Conservation (phyloP, 1,140 invertebrate species). For the Drosophila repleta region DNA sequence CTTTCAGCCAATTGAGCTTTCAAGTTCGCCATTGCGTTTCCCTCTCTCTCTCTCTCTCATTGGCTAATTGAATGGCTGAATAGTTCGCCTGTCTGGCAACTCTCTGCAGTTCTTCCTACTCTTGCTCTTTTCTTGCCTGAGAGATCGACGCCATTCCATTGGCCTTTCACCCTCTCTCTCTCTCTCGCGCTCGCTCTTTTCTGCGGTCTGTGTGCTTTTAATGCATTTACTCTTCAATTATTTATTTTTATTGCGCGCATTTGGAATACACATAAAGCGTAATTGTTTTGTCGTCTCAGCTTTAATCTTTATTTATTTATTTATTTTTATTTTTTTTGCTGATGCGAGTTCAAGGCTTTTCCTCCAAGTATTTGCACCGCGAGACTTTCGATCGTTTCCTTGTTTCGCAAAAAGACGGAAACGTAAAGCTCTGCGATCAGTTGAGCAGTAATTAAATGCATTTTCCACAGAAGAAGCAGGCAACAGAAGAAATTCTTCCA, state of each 20-base stretch:
- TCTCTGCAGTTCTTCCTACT: conserved; percentile 13
- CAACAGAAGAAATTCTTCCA: conserved; percentile 55
- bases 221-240: conserved; percentile 23
- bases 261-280: conserved; percentile 26
- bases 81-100: conserved; percentile 18
- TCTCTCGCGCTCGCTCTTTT: not conserved
- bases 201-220: not conserved
- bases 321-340: conserved; percentile 31
- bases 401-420: conserved; percentile 69
- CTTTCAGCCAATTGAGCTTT: conserved; percentile 28
- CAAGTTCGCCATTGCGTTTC: conserved; percentile 6
- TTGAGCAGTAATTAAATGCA: conserved; percentile 55
- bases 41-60: not conserved
- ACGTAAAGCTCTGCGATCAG: conserved; percentile 21
- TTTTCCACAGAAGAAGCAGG: conserved; percentile 49
- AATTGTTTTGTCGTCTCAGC: conserved; percentile 41
- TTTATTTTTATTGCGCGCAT: conserved; percentile 32
- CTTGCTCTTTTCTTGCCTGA: conserved; percentile 5
- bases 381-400: conserved; percentile 67
- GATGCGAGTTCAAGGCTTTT: conserved; percentile 68
- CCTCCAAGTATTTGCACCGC: conserved; percentile 33
- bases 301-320: conserved; percentile 12
- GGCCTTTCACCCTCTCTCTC: conserved; percentile 1
- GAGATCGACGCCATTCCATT: conserved; percentile 6
- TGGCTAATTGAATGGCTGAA: not conserved